Percentiles rank a stretch among this genome's conserved stretches.
Conservation (phyloP, 2,113 vertebrate species). For the Pogona vitticeps region DNA sequence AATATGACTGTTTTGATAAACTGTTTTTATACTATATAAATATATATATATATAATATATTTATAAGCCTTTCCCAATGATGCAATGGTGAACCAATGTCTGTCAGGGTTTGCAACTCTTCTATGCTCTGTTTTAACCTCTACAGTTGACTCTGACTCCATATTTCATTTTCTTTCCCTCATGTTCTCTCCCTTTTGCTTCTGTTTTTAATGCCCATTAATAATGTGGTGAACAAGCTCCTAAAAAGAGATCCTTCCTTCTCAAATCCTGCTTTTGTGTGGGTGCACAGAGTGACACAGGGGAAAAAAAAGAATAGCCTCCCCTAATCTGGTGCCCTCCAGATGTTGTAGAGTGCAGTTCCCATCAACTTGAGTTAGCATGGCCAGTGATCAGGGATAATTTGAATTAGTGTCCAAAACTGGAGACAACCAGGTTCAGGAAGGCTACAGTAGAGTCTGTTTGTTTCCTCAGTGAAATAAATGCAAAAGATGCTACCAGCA, state of each 20-base stretch:
- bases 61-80: not conserved
- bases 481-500: not conserved
- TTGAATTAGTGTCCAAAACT: not conserved
- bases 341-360: too few relatives aligned
- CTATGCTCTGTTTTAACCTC: not conserved
- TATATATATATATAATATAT: not conserved
- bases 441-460: not conserved
- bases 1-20: not conserved
- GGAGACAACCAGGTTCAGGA: not conserved
- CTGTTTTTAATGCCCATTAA: not conserved
- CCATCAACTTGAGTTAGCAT: not conserved
- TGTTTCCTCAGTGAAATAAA: not conserved
- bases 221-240: not conserved
- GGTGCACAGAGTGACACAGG: too few relatives aligned
- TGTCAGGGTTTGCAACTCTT: constrained; percentile 3
- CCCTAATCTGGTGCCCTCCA: not conserved
- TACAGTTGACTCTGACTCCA: not conserved
- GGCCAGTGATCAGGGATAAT: not conserved
- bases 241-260: not conserved
- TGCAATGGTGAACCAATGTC: constrained; percentile 16
- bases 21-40: constrained; percentile 13
- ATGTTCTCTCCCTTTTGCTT: not conserved
- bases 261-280: not conserved
- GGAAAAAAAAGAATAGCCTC: not conserved
- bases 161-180: not conserved